A percentile compares a stretch with the other conserved stretches of the same genome.
These are phyloP conservation scores for Menidia beryllina DNA, from an alignment of 2,113 vertebrate genomes.

Conservation along the genomic window DNA sequence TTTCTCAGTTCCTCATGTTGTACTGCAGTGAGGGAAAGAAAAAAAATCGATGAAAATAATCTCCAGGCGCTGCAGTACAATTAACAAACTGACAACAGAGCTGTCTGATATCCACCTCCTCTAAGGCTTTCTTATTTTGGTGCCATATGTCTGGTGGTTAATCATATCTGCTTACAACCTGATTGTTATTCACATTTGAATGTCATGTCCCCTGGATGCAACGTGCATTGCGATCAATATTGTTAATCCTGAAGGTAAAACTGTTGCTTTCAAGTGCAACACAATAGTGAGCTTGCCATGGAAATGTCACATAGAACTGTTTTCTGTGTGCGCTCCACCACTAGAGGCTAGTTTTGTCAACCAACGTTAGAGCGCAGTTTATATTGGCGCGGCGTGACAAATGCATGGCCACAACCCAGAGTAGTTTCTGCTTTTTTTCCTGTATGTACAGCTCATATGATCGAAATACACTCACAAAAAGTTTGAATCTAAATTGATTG, in stretches of 20 bases:
- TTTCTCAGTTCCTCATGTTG: not conserved
- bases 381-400: too few relatives aligned
- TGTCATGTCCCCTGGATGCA: not conserved
- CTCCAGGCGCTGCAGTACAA: conserved; percentile 14
- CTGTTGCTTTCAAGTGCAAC: not conserved
- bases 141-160: not conserved
- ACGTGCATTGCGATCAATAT: not conserved
- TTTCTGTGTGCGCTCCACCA: not conserved
- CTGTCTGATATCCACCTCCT: not conserved
- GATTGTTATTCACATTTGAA: not conserved
- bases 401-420: not conserved
- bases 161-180: not conserved
- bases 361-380: not conserved
- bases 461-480: too few relatives aligned
- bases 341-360: not conserved
- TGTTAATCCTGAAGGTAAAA: not conserved
- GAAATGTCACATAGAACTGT: not conserved
- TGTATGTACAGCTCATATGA: not conserved
- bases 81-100: conserved; percentile 18
- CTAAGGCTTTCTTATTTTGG: not conserved
- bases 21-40: not conserved
- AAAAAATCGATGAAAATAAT: conserved; percentile 29
- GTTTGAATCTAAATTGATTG: too few relatives aligned
- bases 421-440: not conserved
- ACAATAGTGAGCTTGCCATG: not conserved